Percentiles rank a stretch among this genome's conserved stretches.
Conservation (phyloP, 1,140 invertebrate species). For the Eupeodes corollae region DNA sequence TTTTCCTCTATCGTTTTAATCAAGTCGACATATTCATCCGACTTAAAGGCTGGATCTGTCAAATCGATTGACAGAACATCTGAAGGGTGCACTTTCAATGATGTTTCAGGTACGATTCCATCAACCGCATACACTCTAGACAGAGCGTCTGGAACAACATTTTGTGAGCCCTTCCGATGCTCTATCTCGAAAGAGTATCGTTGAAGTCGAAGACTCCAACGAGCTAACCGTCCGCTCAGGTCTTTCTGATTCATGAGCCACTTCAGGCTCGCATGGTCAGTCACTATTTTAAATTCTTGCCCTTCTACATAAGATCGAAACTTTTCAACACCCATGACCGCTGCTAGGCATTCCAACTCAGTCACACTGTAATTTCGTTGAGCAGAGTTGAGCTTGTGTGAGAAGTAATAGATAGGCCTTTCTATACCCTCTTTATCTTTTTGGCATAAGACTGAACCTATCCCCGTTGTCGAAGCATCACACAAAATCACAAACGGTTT, state of each 20-base stretch:
- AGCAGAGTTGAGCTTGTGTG: slow-evolving; percentile 7
- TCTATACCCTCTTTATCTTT: slow-evolving; percentile 11
- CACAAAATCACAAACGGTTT: slow-evolving; percentile 29
- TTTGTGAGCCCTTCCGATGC: slow-evolving; percentile 18
- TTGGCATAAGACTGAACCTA: slow-evolving; percentile 30
- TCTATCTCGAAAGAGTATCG: slow-evolving; percentile 18
- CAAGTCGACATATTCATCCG: no score
- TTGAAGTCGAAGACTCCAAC: slow-evolving; percentile 19
- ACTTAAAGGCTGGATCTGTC: no score
- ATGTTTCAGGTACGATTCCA: no score
- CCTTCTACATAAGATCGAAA: slow-evolving; percentile 37
- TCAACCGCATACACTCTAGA: background rate
- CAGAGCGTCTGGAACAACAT: slow-evolving; percentile 11
- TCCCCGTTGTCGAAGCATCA: slow-evolving; percentile 28
- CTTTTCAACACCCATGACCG: slow-evolving; percentile 36
- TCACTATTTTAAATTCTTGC: slow-evolving; percentile 26
- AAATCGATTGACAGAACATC: no score
- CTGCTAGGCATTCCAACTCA: no score
- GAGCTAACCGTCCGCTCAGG: no score
- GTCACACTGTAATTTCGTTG: slow-evolving; percentile 17
- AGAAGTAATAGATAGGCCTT: slow-evolving; percentile 27
- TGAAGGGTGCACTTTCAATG: no score
- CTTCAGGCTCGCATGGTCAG: no score
- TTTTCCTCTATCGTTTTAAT: no score
- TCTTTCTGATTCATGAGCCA: no score